Percentiles rank a stretch among this genome's conserved stretches.
Conservation (phyloP, 2,888 invertebrate species). For the Podotricha telesiphe region DNA sequence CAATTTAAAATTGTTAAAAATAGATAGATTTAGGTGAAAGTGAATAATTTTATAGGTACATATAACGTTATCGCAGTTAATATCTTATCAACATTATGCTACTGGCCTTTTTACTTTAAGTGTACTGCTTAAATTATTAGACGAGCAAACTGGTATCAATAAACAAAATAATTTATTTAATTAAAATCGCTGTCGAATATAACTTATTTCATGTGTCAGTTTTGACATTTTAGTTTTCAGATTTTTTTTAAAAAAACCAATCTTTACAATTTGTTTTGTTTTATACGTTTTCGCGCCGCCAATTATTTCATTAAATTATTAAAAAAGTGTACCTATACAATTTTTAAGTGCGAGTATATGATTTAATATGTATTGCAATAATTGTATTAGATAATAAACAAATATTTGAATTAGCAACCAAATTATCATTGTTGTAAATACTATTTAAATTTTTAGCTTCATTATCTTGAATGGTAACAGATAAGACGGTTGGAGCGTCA, state of each 20-base stretch:
- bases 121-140: background rate
- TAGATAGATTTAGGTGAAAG: no score
- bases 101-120: background rate
- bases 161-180: background rate
- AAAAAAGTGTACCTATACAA: no score
- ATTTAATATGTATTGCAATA: background rate
- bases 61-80: background rate
- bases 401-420: background rate
- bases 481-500: constrained; percentile 14
- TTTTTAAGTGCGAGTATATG: background rate
- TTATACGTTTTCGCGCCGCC: no score
- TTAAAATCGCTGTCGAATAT: background rate
- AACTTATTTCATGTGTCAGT: no score
- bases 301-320: no score
- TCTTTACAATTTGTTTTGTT: no score
- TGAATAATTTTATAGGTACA: no score
- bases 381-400: background rate
- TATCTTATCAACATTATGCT: background rate
- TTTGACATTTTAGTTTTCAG: no score
- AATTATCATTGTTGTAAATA: background rate
- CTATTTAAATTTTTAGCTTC: background rate
- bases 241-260: no score
- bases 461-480: constrained; percentile 11
- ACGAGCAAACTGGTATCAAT: background rate
- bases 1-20: no score